Percentiles rank a stretch among this genome's conserved stretches.
Conservation (phyloP, 2,888 invertebrate genomes). For the Cryptus viduatorius region DNA sequence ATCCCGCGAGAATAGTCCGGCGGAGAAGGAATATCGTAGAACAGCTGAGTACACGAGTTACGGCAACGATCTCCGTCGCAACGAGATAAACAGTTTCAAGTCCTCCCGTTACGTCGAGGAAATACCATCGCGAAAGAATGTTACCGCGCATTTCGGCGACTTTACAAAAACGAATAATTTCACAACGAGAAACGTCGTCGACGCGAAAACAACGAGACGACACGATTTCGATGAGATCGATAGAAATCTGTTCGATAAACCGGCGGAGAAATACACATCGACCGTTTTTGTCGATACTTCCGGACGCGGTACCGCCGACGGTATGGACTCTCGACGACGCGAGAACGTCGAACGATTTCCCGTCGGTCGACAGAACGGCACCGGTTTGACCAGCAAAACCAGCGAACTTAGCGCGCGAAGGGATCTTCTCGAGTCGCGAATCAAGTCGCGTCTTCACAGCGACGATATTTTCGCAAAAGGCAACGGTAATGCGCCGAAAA, state of each 20-base stretch:
- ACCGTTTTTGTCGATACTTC: constrained; percentile 85
- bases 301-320: constrained; percentile 88
- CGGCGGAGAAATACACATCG: constrained; percentile 81
- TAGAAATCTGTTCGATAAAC: constrained; percentile 76
- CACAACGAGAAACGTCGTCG: constrained; percentile 78
- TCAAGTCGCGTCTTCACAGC: constrained; percentile 88
- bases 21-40: constrained; percentile 81
- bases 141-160: constrained; percentile 65
- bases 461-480: constrained; percentile 82
- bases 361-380: constrained; percentile 66
- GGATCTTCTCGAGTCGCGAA: constrained; percentile 91
- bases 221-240: constrained; percentile 82
- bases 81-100: constrained; percentile 80
- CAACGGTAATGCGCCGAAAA: constrained; percentile 77
- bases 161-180: constrained; percentile 72
- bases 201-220: constrained; percentile 69
- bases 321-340: constrained; percentile 85
- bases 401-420: constrained; percentile 90
- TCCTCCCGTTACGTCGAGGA: constrained; percentile 65
- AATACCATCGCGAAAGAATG: constrained; percentile 63
- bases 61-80: constrained; percentile 74
- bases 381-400: constrained; percentile 79
- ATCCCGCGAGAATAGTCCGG: constrained; percentile 83
- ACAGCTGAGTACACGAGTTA: constrained; percentile 79
- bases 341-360: constrained; percentile 73